These are phyloP conservation scores for Notolepis coatsorum DNA, from an alignment of 2,797 vertebrate genomes.

Conservation along the genomic window DNA sequence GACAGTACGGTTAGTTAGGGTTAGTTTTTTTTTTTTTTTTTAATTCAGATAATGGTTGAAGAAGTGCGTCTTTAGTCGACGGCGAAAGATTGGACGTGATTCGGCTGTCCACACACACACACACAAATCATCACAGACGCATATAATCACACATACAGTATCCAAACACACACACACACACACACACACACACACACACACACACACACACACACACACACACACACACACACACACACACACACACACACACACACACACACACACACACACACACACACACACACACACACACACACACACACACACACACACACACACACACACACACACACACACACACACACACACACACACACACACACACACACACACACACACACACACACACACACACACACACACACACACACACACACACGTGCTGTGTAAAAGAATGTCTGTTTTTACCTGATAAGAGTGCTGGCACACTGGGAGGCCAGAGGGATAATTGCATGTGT, in stretches of 20 bases:
- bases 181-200: too few relatives aligned
- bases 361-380: conserved; percentile 5
- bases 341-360: conserved; percentile 11
- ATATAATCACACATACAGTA: too few relatives aligned
- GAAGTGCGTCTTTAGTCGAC: too few relatives aligned
- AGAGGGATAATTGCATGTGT: conserved; percentile 77
- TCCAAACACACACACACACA: too few relatives aligned
- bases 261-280: background rate
- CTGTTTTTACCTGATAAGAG: conserved; percentile 79
- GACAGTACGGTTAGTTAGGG: too few relatives aligned
- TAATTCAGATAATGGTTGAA: too few relatives aligned
- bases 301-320: background rate
- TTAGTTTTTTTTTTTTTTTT: too few relatives aligned
- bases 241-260: background rate
- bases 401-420: conserved; percentile 19
- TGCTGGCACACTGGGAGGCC: conserved; percentile 60
- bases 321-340: conserved; percentile 1
- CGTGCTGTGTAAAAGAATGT: conserved; percentile 41
- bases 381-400: conserved; percentile 26
- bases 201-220: conserved; percentile 33
- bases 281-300: background rate
- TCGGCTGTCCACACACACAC: too few relatives aligned
- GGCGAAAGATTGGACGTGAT: too few relatives aligned
- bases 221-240: conserved; percentile 31
- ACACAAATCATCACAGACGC: too few relatives aligned